Conservation (phyloP, 2,797 vertebrate species). For the Lepilemur septentrionalis region DNA sequence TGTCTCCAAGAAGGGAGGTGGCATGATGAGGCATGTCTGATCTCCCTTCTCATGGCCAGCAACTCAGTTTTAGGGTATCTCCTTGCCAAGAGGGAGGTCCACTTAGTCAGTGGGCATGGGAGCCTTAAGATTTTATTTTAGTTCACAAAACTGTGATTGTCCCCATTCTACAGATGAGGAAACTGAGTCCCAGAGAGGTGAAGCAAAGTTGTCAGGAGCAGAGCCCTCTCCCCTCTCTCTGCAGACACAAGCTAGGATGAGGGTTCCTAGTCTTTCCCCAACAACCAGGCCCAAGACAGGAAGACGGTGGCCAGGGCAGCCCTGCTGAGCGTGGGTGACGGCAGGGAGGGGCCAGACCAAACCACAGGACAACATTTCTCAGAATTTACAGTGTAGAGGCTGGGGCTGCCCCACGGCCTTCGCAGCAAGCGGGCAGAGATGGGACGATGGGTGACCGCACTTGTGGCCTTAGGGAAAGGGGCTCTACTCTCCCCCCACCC, state of each 20-base stretch:
- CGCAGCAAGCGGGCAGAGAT: accelerated
- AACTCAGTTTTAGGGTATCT: too few relatives aligned
- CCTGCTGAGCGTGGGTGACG: neutral
- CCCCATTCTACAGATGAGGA: neutral
- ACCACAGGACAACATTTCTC: slow-evolving; percentile 51
- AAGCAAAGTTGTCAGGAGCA: neutral
- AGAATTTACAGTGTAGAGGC: slow-evolving; percentile 47
- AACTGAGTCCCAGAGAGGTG: neutral
- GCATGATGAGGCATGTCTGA: too few relatives aligned
- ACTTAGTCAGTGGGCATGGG: too few relatives aligned
- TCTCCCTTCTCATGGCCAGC: too few relatives aligned
- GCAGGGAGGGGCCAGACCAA: neutral
- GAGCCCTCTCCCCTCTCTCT: neutral
- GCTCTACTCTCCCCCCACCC: neutral
- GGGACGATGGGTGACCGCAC: neutral
- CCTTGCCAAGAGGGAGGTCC: too few relatives aligned
- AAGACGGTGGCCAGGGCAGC: slow-evolving; percentile 27
- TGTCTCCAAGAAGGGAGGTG: too few relatives aligned
- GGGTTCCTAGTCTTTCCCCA: neutral
- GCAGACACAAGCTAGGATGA: neutral
- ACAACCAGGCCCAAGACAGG: neutral
- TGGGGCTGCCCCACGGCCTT: neutral
- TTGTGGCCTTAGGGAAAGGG: neutral
- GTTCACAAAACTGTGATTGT: too few relatives aligned
- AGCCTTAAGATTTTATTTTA: too few relatives aligned